Conservation (phyloP, 2,888 invertebrate species). For the Lepeophtheirus nordmannii region DNA sequence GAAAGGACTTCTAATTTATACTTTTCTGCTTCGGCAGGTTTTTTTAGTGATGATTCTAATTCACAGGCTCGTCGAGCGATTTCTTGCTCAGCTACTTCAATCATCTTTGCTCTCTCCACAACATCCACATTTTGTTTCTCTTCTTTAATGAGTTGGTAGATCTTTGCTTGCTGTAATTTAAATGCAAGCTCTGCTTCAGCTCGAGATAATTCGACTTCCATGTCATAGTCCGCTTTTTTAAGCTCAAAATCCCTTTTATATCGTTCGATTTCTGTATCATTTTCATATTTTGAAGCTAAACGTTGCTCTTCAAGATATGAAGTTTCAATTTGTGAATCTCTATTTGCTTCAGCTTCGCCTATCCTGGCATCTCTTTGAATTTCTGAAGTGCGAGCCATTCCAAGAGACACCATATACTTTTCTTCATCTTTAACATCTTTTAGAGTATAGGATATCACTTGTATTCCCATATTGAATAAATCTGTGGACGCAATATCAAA, state of each 20-base stretch:
- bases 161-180: constrained; percentile 13
- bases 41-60: constrained; percentile 13
- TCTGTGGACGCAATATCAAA: constrained; percentile 25
- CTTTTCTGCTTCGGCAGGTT: constrained; percentile 23
- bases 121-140: constrained; percentile 21
- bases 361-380: constrained; percentile 23
- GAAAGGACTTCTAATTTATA: constrained; percentile 42
- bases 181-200: constrained; percentile 24
- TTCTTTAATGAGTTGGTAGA: constrained; percentile 17
- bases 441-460: constrained; percentile 24
- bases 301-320: constrained; percentile 23
- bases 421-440: constrained; percentile 25
- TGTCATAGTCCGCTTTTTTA: constrained; percentile 22
- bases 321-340: constrained; percentile 18
- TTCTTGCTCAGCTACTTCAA: constrained; percentile 20
- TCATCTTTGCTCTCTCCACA: constrained; percentile 20
- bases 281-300: constrained; percentile 10
- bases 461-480: constrained; percentile 24
- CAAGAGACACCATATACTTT: constrained; percentile 21
- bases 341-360: constrained; percentile 24
- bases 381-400: constrained; percentile 22
- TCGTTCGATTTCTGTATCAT: constrained; percentile 19
- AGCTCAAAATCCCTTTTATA: constrained; percentile 28
- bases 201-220: constrained; percentile 21
- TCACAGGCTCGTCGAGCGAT: not conserved